Percentiles rank a stretch among this genome's conserved stretches.
These are phyloP conservation scores for Calliphora vicina DNA, from an alignment of 1,140 invertebrate species.

Conservation along the genomic window DNA sequence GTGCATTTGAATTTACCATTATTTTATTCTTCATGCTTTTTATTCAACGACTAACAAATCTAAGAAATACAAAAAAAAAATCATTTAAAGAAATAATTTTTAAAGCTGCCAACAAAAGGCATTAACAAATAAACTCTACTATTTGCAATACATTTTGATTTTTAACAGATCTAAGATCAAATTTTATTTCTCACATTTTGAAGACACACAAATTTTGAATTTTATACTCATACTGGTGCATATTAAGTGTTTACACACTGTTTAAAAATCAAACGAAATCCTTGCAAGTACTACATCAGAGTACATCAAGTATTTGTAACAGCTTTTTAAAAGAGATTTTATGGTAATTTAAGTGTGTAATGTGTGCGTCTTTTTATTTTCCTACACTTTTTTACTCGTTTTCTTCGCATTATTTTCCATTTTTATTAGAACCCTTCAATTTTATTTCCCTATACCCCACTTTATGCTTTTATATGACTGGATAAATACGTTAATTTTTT, in stretches of 20 bases:
- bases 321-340: neutral
- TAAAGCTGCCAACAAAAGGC: too few relatives aligned
- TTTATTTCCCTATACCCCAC: neutral
- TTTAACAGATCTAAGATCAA: too few relatives aligned
- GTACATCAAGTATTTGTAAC: neutral
- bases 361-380: neutral
- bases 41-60: too few relatives aligned
- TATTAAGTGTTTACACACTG: neutral
- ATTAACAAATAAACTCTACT: too few relatives aligned
- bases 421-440: constrained; percentile 1
- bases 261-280: neutral
- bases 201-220: too few relatives aligned
- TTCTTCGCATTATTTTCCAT: neutral
- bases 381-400: neutral
- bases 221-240: too few relatives aligned
- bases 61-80: too few relatives aligned
- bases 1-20: neutral
- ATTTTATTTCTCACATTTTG: too few relatives aligned
- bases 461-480: neutral
- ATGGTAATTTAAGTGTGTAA: neutral
- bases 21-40: neutral
- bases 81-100: too few relatives aligned
- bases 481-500: neutral
- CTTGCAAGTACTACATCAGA: neutral
- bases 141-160: too few relatives aligned